Evolutionary conservation across 2,888 invertebrate species (phyloP).

Genomic region (Megaustenia siamemsis): DNA sequence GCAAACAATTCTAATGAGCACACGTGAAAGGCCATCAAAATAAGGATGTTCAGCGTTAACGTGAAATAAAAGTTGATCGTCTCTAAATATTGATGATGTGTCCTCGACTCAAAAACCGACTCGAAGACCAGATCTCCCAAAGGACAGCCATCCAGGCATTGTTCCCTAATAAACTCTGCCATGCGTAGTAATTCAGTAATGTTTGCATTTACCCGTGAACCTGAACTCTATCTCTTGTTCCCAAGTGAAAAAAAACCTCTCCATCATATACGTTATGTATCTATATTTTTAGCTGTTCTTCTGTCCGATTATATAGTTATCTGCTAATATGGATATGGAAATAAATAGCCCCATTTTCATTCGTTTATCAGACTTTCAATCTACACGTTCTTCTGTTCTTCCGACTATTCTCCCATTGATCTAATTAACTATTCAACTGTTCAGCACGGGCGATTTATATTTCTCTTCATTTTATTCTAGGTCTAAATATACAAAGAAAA

Average conservation of each 20-base stretch:
- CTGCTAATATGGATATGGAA: neutral
- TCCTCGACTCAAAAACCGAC: conserved; percentile 16
- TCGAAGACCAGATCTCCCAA: conserved; percentile 37
- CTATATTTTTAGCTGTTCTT: conserved; percentile 18
- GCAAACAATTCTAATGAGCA: conserved; percentile 31
- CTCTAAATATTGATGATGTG: conserved; percentile 41
- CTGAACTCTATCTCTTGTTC: neutral
- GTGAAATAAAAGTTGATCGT: neutral
- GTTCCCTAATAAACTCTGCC: conserved; percentile 27
- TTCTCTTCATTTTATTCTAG: too few species aligned
- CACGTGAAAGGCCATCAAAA: conserved; percentile 25
- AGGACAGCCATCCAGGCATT: conserved; percentile 3
- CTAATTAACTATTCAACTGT: neutral
- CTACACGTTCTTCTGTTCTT: neutral
- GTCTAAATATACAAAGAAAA: too few species aligned
- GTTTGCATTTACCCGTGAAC: conserved; percentile 20
- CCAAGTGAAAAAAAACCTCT: too few species aligned
- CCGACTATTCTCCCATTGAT: conserved; percentile 20
- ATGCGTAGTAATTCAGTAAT: conserved; percentile 28
- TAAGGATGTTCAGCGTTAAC: conserved; percentile 20
- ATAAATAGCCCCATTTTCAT: neutral
- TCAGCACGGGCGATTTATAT: too few species aligned
- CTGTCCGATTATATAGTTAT: neutral
- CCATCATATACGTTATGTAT: conserved; percentile 1
- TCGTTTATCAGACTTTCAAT: neutral